Evolutionary conservation across 1,140 invertebrate species (phyloP).

Genomic region (Sminthurides bifidus): DNA sequence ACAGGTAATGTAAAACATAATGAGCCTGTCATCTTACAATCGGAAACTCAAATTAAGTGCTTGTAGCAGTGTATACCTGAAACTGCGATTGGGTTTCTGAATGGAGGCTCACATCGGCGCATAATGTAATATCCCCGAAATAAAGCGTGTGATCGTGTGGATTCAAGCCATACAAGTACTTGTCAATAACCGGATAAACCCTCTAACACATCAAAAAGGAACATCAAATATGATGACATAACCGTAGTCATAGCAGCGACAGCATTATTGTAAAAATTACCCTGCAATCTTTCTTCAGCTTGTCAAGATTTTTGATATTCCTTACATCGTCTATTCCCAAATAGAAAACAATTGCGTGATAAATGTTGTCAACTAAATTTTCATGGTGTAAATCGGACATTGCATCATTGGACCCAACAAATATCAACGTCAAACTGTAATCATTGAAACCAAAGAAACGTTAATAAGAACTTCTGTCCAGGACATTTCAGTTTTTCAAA

Average conservation of each 20-base stretch:
- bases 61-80: constrained; percentile 44
- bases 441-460: constrained; percentile 9
- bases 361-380: constrained; percentile 53
- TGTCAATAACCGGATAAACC: constrained; percentile 59
- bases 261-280: constrained; percentile 34
- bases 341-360: constrained; percentile 60
- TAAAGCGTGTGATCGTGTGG: constrained; percentile 31
- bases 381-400: constrained; percentile 36
- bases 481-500: neutral
- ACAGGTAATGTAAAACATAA: constrained; percentile 34
- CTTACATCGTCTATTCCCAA: constrained; percentile 64
- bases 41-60: neutral
- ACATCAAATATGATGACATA: constrained; percentile 9
- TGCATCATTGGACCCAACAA: constrained; percentile 36
- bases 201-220: constrained; percentile 37
- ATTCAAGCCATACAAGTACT: constrained; percentile 52
- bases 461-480: neutral
- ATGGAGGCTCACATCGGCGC: constrained; percentile 34
- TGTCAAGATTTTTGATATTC: constrained; percentile 59
- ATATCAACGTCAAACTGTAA: constrained; percentile 39
- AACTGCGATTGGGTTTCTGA: constrained; percentile 12
- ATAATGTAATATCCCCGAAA: constrained; percentile 37
- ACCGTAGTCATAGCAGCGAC: neutral
- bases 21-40: neutral
- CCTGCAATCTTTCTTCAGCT: constrained; percentile 62